Percentiles rank a stretch among this genome's conserved stretches.
Evolutionary conservation across 2,113 vertebrate genomes (phyloP).

Genomic region (Mesocricetus auratus): DNA sequence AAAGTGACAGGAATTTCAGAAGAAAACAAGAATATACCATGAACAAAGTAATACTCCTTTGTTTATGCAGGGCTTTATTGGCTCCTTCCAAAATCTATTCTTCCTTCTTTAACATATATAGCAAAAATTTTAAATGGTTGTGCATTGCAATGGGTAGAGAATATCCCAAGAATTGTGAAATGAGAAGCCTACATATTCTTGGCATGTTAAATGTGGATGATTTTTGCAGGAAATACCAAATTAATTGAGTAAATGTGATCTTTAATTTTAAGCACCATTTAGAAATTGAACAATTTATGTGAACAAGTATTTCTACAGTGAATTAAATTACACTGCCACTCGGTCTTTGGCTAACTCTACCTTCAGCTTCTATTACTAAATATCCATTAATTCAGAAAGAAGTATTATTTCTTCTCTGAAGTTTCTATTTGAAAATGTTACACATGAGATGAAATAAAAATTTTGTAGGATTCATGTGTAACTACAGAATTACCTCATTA

Average conservation of each 20-base stretch:
- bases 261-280: slow-evolving; percentile 36
- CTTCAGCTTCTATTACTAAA: neutral
- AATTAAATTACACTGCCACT: neutral
- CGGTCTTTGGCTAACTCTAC: neutral
- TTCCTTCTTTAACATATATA: neutral
- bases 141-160: neutral
- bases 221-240: slow-evolving; percentile 10
- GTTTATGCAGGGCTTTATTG: neutral
- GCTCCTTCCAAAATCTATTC: slow-evolving; percentile 4
- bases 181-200: neutral
- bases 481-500: neutral
- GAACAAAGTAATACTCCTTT: neutral
- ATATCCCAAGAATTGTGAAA: neutral
- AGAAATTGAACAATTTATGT: neutral
- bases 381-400: neutral
- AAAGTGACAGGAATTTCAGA: slow-evolving; percentile 10
- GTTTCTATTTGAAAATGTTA: slow-evolving; percentile 24
- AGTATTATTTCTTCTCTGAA: slow-evolving; percentile 22
- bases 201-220: neutral
- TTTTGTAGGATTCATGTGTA: neutral
- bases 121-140: neutral
- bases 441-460: neutral
- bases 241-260: neutral
- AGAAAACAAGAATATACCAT: neutral
- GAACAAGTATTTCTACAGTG: neutral